These are phyloP conservation scores for Pangasianodon gigas DNA, from an alignment of 2,113 vertebrate genomes.

Conservation along the genomic window DNA sequence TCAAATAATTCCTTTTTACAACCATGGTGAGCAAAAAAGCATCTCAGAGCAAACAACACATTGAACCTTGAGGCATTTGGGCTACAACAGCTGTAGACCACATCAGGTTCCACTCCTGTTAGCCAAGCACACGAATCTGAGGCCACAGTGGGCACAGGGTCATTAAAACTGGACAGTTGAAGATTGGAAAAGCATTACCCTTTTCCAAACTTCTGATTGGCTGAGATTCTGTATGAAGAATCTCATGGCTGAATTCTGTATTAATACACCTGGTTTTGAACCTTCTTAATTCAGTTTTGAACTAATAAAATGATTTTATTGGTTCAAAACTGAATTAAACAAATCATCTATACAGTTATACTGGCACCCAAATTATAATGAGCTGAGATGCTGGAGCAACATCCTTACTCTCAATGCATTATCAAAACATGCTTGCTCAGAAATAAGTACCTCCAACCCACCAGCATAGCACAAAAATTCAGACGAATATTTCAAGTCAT, in stretches of 20 bases:
- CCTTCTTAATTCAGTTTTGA: neutral
- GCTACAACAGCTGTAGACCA: neutral
- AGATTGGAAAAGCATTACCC: neutral
- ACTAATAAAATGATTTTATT: neutral
- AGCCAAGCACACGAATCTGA: neutral
- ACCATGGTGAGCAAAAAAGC: neutral
- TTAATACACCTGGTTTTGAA: neutral
- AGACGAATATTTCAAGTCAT: neutral
- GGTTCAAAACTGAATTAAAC: neutral
- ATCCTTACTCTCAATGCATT: neutral
- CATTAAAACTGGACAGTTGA: neutral
- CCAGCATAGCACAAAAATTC: neutral
- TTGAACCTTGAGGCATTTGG: neutral
- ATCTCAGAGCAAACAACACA: neutral
- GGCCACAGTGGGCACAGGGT: neutral
- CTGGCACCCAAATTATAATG: neutral
- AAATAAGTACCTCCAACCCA: neutral
- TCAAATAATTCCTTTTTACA: neutral
- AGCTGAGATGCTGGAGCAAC: neutral
- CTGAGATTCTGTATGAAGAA: neutral
- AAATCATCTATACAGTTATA: neutral
- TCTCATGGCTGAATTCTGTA: neutral
- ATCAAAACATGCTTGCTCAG: conserved; percentile 5
- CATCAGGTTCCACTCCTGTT: neutral
- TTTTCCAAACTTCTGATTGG: neutral